These are phyloP conservation scores for Cetoscarus ocellatus DNA, from an alignment of 2,797 vertebrate species.

Conservation along the genomic window DNA sequence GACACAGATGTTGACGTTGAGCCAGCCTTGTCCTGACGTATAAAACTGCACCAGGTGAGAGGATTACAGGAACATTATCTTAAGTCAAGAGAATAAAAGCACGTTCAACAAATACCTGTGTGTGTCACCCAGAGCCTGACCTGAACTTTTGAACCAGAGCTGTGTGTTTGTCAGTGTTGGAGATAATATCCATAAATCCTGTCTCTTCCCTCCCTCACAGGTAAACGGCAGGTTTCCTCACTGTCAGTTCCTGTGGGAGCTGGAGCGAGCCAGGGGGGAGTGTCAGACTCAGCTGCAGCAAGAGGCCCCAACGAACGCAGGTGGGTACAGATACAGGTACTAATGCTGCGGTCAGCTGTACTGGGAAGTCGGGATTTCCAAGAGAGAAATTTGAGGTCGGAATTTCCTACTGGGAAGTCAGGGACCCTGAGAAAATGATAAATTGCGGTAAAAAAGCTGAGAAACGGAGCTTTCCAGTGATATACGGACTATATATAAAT, in stretches of 20 bases:
- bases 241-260: conserved; percentile 77
- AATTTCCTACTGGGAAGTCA: too few relatives aligned
- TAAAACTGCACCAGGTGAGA: neutral
- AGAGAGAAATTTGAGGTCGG: too few relatives aligned
- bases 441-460: too few relatives aligned
- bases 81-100: conserved; percentile 18
- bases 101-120: conserved; percentile 13
- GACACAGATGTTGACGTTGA: too few relatives aligned
- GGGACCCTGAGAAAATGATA: too few relatives aligned
- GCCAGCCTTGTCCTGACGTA: too few relatives aligned
- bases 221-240: conserved; percentile 63
- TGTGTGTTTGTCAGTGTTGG: conserved; percentile 18
- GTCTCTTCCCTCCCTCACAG: conserved; percentile 50
- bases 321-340: conserved; percentile 23
- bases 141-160: conserved; percentile 26
- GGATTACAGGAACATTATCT: conserved; percentile 16
- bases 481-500: too few relatives aligned
- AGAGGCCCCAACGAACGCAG: neutral
- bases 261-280: conserved; percentile 59
- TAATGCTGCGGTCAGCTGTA: too few relatives aligned
- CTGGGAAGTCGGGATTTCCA: too few relatives aligned
- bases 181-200: conserved; percentile 39
- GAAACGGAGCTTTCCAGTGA: too few relatives aligned
- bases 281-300: conserved; percentile 61
- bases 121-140: neutral